Conservation (phyloP, 2,797 vertebrate species). For the Chromis chromis region DNA sequence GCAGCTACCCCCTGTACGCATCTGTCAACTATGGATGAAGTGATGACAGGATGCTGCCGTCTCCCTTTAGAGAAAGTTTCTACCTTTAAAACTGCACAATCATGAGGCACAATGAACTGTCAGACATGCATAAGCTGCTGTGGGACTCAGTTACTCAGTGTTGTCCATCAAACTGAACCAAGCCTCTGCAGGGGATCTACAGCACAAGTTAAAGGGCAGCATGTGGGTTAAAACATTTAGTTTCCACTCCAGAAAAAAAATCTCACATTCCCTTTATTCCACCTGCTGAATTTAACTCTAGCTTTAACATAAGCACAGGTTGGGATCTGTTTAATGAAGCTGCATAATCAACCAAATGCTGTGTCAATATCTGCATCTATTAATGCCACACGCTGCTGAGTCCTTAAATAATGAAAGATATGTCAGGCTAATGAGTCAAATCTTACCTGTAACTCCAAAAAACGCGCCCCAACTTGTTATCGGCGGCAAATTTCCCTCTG, state of each 20-base stretch:
- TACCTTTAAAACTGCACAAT: slow-evolving; percentile 59
- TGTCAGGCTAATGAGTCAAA: not conserved
- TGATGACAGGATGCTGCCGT: slow-evolving; percentile 72
- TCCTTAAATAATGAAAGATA: not conserved
- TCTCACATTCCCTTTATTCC: not conserved
- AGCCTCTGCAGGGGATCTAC: not conserved
- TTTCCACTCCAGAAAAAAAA: too few relatives aligned
- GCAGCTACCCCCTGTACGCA: slow-evolving; percentile 37
- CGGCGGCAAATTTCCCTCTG: slow-evolving; percentile 7
- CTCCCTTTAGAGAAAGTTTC: slow-evolving; percentile 76
- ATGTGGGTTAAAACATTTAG: not conserved
- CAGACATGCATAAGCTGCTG: slow-evolving; percentile 40
- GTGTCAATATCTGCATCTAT: slow-evolving; percentile 29
- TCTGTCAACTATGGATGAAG: slow-evolving; percentile 69
- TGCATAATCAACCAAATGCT: slow-evolving; percentile 21
- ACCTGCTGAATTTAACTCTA: not conserved
- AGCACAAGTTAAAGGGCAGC: slow-evolving; percentile 20
- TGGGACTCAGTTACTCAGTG: slow-evolving; percentile 65
- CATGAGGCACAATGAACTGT: slow-evolving; percentile 54
- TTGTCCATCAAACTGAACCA: slow-evolving; percentile 56
- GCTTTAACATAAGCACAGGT: not conserved
- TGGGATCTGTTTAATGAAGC: slow-evolving; percentile 23
- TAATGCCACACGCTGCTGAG: not conserved
- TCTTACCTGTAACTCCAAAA: slow-evolving; percentile 63
- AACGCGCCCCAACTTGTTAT: slow-evolving; percentile 25